Evolutionary conservation across 2,888 invertebrate species (phyloP).

Genomic region (Patella pellucida): DNA sequence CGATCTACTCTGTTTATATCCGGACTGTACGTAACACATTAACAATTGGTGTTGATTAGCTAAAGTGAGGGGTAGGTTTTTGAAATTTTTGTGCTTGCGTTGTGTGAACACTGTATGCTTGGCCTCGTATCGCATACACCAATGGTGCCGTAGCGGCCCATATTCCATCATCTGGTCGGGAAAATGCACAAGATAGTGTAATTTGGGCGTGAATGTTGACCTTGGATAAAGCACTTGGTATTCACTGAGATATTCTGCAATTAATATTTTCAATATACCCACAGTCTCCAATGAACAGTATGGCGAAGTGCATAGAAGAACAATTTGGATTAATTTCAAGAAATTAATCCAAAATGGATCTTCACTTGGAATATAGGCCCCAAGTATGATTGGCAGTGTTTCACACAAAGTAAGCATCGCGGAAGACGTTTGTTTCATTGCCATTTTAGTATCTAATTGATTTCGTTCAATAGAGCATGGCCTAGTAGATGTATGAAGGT

Average conservation of each 20-base stretch:
- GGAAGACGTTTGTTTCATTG: background rate
- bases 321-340: conserved; percentile 24
- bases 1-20: background rate
- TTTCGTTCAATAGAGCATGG: background rate
- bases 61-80: conserved; percentile 30
- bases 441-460: background rate
- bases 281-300: conserved; percentile 13
- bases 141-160: conserved; percentile 40
- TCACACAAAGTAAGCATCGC: background rate
- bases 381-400: conserved; percentile 22
- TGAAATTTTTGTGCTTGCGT: conserved; percentile 32
- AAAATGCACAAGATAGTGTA: conserved; percentile 39
- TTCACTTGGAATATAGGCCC: conserved; percentile 18
- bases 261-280: conserved; percentile 5
- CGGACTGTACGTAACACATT: conserved; percentile 28
- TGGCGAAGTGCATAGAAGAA: conserved; percentile 18
- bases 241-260: background rate
- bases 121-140: conserved; percentile 41
- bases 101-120: conserved; percentile 39
- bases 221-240: conserved; percentile 32
- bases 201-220: conserved; percentile 31
- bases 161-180: conserved; percentile 36
- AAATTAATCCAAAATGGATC: conserved; percentile 29
- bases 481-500: background rate
- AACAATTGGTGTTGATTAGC: conserved; percentile 33